Percentiles rank a stretch among this genome's conserved stretches.
These are phyloP conservation scores for Cabera pusaria DNA, from an alignment of 2,888 invertebrate species.

Conservation along the genomic window DNA sequence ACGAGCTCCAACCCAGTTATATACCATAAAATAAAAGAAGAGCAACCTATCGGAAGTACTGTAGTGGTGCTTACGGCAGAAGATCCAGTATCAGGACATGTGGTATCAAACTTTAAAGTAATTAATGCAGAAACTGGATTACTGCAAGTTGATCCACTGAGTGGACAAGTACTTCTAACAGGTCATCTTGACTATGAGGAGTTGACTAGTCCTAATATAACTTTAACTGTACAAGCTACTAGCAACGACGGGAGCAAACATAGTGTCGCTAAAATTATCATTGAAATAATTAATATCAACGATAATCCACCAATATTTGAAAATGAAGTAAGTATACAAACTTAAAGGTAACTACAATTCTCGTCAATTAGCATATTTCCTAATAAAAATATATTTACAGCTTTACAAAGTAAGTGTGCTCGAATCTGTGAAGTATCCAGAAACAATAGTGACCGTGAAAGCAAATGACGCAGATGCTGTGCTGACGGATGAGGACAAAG, in stretches of 20 bases:
- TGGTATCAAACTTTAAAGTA: constrained; percentile 84
- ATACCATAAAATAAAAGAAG: constrained; percentile 87
- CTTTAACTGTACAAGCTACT: constrained; percentile 82
- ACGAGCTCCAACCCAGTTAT: constrained; percentile 87
- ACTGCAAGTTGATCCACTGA: constrained; percentile 84
- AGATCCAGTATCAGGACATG: constrained; percentile 86
- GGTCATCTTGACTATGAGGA: constrained; percentile 91
- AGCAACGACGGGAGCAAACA: constrained; percentile 80
- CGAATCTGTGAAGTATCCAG: constrained; percentile 87
- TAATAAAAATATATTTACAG: constrained; percentile 64
- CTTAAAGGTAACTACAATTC: neutral
- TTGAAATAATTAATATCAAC: constrained; percentile 89
- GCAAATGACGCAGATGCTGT: constrained; percentile 89
- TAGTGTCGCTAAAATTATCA: constrained; percentile 86
- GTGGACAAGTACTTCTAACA: constrained; percentile 89
- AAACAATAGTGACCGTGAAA: constrained; percentile 86
- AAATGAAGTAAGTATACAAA: constrained; percentile 70
- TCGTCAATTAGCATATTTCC: neutral
- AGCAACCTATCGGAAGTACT: constrained; percentile 89
- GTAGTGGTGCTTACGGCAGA: constrained; percentile 87
- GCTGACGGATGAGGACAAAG: constrained; percentile 78
- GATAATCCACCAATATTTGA: constrained; percentile 90
- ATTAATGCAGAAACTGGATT: constrained; percentile 80
- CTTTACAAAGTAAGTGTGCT: constrained; percentile 87
- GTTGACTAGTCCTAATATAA: constrained; percentile 83